phyloP scores from a whole-genome alignment of 1,140 invertebrate species.

The Metopolophium dirhodum region DNA sequence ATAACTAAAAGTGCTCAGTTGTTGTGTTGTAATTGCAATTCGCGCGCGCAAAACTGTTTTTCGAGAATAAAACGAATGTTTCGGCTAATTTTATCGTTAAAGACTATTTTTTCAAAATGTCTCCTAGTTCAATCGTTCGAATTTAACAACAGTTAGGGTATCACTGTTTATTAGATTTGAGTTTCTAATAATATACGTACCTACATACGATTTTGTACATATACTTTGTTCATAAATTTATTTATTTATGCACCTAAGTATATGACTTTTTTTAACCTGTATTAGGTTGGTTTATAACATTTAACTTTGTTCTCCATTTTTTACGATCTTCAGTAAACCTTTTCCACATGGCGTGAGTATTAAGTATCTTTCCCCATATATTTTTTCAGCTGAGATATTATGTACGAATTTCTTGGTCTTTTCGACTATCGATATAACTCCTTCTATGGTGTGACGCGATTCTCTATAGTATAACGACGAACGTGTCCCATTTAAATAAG shows the following conservation, averaged over 20 bases:
- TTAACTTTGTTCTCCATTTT: too few species aligned
- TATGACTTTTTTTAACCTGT: too few species aligned
- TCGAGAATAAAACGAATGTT: not conserved
- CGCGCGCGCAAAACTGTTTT: not conserved
- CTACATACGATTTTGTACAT: not conserved
- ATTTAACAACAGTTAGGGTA: not conserved
- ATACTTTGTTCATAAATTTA: not conserved
- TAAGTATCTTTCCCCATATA: too few species aligned
- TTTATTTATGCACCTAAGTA: not conserved
- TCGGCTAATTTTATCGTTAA: not conserved
- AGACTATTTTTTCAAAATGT: not conserved
- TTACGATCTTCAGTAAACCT: too few species aligned
- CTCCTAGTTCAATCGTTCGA: not conserved
- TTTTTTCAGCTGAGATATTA: too few species aligned
- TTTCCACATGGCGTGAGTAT: too few species aligned
- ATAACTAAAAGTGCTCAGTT: conserved; percentile 33
- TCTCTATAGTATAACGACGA: too few species aligned
- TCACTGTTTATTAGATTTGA: not conserved
- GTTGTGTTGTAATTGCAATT: conserved; percentile 37
- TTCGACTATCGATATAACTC: too few species aligned
- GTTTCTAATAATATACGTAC: not conserved
- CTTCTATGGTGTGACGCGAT: too few species aligned
- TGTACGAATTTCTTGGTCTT: too few species aligned
- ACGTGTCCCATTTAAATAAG: not conserved
- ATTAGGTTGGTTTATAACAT: too few species aligned